Evolutionary conservation across 1,140 invertebrate genomes (phyloP).

Genomic region (Vollenhovia emeryi): DNA sequence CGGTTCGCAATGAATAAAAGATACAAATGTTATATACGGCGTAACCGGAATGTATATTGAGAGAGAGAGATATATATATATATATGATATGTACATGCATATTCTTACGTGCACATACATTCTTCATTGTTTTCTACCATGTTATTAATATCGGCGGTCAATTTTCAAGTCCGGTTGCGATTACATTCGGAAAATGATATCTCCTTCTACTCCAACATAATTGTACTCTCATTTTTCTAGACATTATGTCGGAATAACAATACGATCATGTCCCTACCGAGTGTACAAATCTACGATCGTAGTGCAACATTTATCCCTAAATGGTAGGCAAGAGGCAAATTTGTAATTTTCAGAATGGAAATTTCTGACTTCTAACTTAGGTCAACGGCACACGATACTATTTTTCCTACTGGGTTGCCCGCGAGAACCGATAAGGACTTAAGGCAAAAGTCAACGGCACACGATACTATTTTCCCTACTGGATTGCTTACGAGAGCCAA

Average conservation of each 20-base stretch:
- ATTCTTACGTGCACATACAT: no score
- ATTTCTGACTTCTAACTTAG: no score
- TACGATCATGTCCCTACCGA: no score
- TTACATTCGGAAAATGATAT: neutral
- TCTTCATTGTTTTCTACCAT: neutral
- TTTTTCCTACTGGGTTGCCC: no score
- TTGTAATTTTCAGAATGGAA: neutral
- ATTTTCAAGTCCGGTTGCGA: neutral
- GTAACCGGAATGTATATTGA: neutral
- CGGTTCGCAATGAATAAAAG: constrained; percentile 46
- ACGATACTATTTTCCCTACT: no score
- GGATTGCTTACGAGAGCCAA: no score
- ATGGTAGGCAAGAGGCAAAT: neutral
- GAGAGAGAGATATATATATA: neutral
- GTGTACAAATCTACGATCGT: neutral
- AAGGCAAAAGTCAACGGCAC: no score
- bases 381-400: no score
- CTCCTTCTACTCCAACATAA: neutral
- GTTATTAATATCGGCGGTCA: neutral
- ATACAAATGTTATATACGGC: constrained; percentile 24
- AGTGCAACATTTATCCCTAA: neutral
- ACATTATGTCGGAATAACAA: no score
- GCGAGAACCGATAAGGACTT: no score
- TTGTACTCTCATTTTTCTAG: neutral
- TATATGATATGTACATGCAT: neutral